Evolutionary conservation across 2,113 vertebrate species (phyloP), one percentile per base, ranked within the genome.

Genomic region (Brachirus orientalis): DNA sequence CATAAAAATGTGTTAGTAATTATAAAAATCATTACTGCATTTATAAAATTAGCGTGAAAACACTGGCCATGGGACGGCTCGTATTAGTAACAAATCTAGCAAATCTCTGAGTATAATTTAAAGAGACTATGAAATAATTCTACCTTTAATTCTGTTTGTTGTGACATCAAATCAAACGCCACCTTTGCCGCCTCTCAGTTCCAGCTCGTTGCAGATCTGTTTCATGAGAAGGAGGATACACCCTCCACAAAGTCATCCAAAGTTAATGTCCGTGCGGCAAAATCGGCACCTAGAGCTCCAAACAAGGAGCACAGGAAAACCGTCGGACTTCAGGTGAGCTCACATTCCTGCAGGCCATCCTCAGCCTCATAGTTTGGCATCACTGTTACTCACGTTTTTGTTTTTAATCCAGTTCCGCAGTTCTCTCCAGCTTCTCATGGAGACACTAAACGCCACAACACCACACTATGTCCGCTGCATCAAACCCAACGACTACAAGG

Each of bases 381-480:
- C 8, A 19, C 35, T 20, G 45, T 13, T 10, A 22, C 44, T 64
- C 6, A 52, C 0, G 0, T 10, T 8, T 38, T 2, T 70, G 12
- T 71, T 1, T 80, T 4, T 74, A 16, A 3, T 66, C 20, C 70
- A 99, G 97, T 99, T 99, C 88, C 95, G 95, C 11, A 96, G 87
- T 50, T 99, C 97, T 0, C 88, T 99, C 41, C 92, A 95, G 0
- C 91, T 98, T 45, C 94, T 99, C 44, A 98, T 98, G 97, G 97
- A 98, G 77, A 98, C 97, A 0, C 89, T 99, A 80, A 98, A 99
- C 0, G 94, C 95, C 47, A 99, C 97, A 0, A 98, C 95, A 0
- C 97, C 97, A 0, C 97, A 99, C 81, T 99, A 98, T 0, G 97
- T 99, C 20, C 96, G 97, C 84, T 99, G 97, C 88, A 95, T 99